Evolutionary conservation across 2,113 vertebrate species (phyloP).

Genomic region (Egretta garzetta): DNA sequence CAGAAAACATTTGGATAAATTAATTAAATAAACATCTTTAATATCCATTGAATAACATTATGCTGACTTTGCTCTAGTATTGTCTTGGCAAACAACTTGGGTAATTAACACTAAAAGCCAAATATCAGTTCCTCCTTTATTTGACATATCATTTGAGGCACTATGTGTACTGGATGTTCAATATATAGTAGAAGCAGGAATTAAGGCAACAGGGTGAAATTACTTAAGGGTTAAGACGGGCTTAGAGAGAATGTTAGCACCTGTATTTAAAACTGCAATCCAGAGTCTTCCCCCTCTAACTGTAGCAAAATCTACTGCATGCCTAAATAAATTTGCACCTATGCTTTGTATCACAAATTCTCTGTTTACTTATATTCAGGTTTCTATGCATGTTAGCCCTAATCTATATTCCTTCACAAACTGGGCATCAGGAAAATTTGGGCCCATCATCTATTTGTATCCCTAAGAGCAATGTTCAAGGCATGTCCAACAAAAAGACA

Average conservation of each 20-base stretch:
- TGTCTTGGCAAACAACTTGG: background rate
- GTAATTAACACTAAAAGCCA: background rate
- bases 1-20: background rate
- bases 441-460: background rate
- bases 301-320: background rate
- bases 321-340: background rate
- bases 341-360: background rate
- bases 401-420: background rate
- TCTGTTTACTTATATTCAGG: background rate
- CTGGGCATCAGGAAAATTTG: rapidly evolving
- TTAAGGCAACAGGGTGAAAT: background rate
- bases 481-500: background rate
- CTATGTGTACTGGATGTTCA: background rate
- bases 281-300: background rate
- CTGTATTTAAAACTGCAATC: background rate
- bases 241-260: background rate
- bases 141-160: background rate
- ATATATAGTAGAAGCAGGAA: background rate
- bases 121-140: background rate
- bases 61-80: background rate
- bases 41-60: background rate
- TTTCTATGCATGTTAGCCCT: background rate
- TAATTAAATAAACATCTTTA: background rate
- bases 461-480: background rate
- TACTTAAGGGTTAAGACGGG: background rate